Percentiles rank a stretch among this genome's conserved stretches.
Conservation (phyloP, 2,113 vertebrate genomes). For the Tychaedon coryphoeus region DNA sequence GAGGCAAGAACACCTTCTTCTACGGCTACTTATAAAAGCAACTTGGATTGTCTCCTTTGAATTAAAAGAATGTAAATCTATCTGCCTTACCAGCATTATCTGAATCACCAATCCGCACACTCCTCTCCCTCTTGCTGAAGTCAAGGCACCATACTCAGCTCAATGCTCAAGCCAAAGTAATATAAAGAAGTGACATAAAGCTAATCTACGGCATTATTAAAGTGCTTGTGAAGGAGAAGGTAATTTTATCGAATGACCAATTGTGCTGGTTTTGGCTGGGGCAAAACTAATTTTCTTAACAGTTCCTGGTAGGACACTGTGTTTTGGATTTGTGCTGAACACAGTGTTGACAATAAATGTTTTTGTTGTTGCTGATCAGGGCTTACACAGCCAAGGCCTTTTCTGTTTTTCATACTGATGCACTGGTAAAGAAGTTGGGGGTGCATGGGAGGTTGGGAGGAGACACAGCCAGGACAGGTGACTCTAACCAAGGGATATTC, state of each 20-base stretch:
- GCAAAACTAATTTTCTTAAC: background rate
- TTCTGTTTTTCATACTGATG: background rate
- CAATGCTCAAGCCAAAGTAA: background rate
- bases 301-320: background rate
- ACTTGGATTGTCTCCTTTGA: background rate
- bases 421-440: background rate
- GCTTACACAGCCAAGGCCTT: background rate
- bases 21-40: background rate
- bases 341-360: background rate
- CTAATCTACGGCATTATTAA: background rate
- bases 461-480: background rate
- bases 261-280: background rate
- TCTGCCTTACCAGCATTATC: background rate
- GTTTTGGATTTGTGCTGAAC: background rate
- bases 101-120: fast-evolving
- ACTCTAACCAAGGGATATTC: background rate
- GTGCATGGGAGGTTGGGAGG: background rate
- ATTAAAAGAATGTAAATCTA: background rate
- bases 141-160: background rate
- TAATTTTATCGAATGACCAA: background rate
- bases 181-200: background rate
- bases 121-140: background rate
- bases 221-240: background rate
- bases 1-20: background rate
- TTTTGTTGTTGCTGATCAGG: background rate